Evolutionary conservation across 2,797 vertebrate species (phyloP), one percentile per base, ranked within the genome.

Genomic region (Argya squamiceps): DNA sequence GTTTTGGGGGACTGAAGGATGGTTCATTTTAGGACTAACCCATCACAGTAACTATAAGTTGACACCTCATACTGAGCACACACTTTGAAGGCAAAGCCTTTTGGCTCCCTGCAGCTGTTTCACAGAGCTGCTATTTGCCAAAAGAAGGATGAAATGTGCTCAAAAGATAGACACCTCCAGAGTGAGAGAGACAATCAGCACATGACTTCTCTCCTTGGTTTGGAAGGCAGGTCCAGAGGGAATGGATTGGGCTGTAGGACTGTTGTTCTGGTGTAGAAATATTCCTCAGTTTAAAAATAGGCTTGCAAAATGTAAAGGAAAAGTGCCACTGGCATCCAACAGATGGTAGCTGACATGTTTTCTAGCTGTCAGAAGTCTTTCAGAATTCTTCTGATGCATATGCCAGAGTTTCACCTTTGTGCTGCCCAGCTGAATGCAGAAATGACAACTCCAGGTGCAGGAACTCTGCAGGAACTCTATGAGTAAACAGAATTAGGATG

Each of bases 401-500:
- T 88, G 91, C 52, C 67, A 77, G 50, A 47, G 36, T 87, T 91
- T 89, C 91, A 89, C 92, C 88, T 96, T 91, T 87, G 56, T 77
- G 74, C 91, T 89, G 84, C 34, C 67, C 74, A 70, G 67, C 80
- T 75, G 82, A 87, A 52, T 5, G 2, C 3, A 87, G 59, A 67
- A 94, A 84, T 87, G 37, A 71, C 65, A 82, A 24, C 22, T 65
- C 18, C 63, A 63, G 59, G 59, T 63, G 56, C 41, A 75, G 47
- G 36, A 50, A 4, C 47, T 88, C 55, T 84, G 11, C 49, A 81
- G 62, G 8, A 85, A 3, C 37, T 64, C 29, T 24, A 0, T 11
- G 50, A 15, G 39, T 55, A 37, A 89, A 69, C 64, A 76, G 41
- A 89, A 79, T 84, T 44, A 63, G 53, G 41, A 36, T 74, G 53